Evolutionary conservation across 2,888 invertebrate genomes (phyloP).

Genomic region (Unio delphinus): DNA sequence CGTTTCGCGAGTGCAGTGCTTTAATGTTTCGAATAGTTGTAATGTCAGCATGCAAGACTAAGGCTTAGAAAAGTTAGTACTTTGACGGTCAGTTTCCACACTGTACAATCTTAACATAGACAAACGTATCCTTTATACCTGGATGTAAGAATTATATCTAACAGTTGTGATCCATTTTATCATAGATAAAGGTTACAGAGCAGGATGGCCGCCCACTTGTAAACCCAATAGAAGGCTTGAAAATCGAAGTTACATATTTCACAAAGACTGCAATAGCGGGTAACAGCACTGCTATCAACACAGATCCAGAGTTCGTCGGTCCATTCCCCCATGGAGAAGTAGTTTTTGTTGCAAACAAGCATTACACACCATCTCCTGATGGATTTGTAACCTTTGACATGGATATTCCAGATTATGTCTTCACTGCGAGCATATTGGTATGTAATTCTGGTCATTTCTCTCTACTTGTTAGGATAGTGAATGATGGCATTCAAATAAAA

Average conservation of each 20-base stretch:
- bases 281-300: background rate
- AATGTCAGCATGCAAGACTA: no score
- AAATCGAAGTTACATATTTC: conserved; percentile 38
- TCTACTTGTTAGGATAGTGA: no score
- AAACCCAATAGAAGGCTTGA: conserved; percentile 16
- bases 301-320: conserved; percentile 9
- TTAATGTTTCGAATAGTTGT: no score
- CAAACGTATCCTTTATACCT: no score
- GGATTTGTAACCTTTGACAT: conserved; percentile 31
- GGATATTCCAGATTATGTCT: conserved; percentile 27
- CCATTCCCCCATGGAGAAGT: conserved; percentile 25
- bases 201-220: conserved; percentile 45
- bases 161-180: no score
- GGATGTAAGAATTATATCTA: no score
- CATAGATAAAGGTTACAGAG: conserved; percentile 41
- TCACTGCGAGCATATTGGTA: conserved; percentile 35
- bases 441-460: background rate
- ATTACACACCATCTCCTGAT: conserved; percentile 12
- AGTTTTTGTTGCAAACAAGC: conserved; percentile 8
- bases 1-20: no score
- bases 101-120: no score
- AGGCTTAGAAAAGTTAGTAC: no score
- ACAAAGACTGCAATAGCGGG: conserved; percentile 14
- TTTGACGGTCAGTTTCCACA: no score
- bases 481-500: no score